These are phyloP conservation scores for Microctenopoma steveboyesi DNA, from an alignment of 2,797 vertebrate species.

Conservation along the genomic window DNA sequence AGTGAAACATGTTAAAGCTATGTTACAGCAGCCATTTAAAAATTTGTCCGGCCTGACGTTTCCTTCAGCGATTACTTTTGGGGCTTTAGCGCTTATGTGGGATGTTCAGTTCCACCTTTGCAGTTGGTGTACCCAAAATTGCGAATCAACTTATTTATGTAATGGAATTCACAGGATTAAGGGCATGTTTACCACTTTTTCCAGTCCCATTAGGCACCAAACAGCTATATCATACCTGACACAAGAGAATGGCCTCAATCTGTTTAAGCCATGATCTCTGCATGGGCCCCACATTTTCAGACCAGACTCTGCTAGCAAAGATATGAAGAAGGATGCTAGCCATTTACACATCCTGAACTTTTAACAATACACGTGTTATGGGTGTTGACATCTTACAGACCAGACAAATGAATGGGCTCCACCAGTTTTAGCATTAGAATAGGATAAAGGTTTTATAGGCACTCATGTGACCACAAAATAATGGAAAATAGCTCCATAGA, in stretches of 20 bases:
- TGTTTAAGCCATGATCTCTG: conserved; percentile 81
- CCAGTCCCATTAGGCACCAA: conserved; percentile 80
- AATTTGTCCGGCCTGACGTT: conserved; percentile 42
- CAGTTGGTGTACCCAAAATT: conserved; percentile 53
- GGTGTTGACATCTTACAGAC: conserved; percentile 65
- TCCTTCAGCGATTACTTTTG: conserved; percentile 35
- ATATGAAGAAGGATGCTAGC: conserved; percentile 69
- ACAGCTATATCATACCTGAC: conserved; percentile 81
- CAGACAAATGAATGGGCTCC: conserved; percentile 65
- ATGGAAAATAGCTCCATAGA: conserved; percentile 36
- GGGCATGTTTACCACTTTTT: conserved; percentile 84
- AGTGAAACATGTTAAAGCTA: conserved; percentile 51
- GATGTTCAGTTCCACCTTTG: conserved; percentile 55
- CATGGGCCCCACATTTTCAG: conserved; percentile 64
- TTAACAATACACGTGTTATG: conserved; percentile 72
- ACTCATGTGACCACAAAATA: conserved; percentile 24
- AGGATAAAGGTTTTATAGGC: conserved; percentile 47
- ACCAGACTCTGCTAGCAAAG: conserved; percentile 45
- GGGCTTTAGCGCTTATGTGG: conserved; percentile 53
- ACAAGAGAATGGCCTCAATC: conserved; percentile 75
- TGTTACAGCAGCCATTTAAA: conserved; percentile 38
- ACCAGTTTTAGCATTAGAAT: conserved; percentile 38
- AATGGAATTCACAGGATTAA: conserved; percentile 81
- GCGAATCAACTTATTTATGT: conserved; percentile 80
- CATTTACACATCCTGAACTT: conserved; percentile 67